These are phyloP conservation scores for Eueides isabella DNA, from an alignment of 1,140 invertebrate species.

Conservation along the genomic window DNA sequence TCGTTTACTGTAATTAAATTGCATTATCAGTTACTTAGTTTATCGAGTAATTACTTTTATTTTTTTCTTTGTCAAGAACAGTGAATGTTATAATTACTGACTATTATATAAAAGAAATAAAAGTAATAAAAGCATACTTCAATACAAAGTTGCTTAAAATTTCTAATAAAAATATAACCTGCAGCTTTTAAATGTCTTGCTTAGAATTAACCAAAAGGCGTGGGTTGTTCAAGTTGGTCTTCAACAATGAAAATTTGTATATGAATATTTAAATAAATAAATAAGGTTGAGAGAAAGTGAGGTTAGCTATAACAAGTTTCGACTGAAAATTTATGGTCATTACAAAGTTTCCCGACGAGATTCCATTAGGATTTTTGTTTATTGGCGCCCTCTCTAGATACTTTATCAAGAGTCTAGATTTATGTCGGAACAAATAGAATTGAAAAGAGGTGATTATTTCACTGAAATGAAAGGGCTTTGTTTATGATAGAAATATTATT, in stretches of 20 bases:
- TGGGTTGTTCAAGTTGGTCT: neutral
- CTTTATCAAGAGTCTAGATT: conserved; percentile 20
- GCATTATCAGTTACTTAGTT: no score
- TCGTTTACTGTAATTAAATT: no score
- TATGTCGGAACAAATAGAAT: conserved; percentile 14
- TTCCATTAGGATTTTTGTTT: conserved; percentile 33
- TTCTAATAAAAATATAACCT: no score
- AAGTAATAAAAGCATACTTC: no score
- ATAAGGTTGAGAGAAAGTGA: neutral
- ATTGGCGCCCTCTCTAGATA: conserved; percentile 9
- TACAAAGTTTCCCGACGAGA: conserved; percentile 18
- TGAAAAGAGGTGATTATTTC: conserved; percentile 4
- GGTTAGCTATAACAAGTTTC: conserved; percentile 7
- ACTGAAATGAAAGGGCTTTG: neutral
- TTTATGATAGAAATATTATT: conserved; percentile 16
- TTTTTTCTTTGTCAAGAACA: no score
- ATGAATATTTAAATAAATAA: conserved; percentile 1
- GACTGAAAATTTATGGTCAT: conserved; percentile 24
- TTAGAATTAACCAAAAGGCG: neutral
- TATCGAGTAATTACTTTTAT: no score
- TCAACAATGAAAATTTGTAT: neutral
- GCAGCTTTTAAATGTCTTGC: neutral
- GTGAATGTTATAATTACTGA: no score
- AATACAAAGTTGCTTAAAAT: no score
- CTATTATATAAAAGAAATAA: no score